Percentiles rank a stretch among this genome's conserved stretches.
Evolutionary conservation across 2,113 vertebrate species (phyloP).

Genomic region (Sebastes schlegelii): DNA sequence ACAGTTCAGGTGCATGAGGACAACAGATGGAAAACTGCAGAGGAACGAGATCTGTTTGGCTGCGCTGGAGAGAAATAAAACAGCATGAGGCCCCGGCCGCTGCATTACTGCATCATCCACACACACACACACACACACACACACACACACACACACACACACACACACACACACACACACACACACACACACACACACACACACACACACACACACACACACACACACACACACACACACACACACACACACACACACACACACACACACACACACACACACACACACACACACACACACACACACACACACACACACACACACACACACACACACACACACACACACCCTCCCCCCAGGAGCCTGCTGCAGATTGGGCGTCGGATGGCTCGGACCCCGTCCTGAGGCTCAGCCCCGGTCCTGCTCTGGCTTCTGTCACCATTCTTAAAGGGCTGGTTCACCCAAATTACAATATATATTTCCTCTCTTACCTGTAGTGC

Average conservation of each 20-base stretch:
- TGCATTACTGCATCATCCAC: constrained; percentile 50
- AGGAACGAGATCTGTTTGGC: constrained; percentile 66
- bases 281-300: constrained; percentile 19
- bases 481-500: neutral
- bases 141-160: constrained; percentile 17
- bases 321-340: neutral
- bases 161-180: constrained; percentile 22
- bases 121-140: constrained; percentile 18
- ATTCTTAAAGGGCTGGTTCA: neutral
- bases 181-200: constrained; percentile 17
- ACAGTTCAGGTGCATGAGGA: constrained; percentile 52
- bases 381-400: neutral
- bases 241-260: constrained; percentile 15
- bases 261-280: constrained; percentile 24
- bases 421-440: constrained; percentile 22
- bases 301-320: constrained; percentile 9
- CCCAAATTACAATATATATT: neutral
- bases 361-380: constrained; percentile 24
- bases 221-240: constrained; percentile 23
- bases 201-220: neutral
- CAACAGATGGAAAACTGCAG: constrained; percentile 68
- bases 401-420: neutral
- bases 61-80: constrained; percentile 57
- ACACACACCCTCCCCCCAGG: constrained; percentile 22
- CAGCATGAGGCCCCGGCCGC: constrained; percentile 33